phyloP scores from a whole-genome alignment of 1,140 invertebrate genomes.

The Saccostrea echinata region DNA sequence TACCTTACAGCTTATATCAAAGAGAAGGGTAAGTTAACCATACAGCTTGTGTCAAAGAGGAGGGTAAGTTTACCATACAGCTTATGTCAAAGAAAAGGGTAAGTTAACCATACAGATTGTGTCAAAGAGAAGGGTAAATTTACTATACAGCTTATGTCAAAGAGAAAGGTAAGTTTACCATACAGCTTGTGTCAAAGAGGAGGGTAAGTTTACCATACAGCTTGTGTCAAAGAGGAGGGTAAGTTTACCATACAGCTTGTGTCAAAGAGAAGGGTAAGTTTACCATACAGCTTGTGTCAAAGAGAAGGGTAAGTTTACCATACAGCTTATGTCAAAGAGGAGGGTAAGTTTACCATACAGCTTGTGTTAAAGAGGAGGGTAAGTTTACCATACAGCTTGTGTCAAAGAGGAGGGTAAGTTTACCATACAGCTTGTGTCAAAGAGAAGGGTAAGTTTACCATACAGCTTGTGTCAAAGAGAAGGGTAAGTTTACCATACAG shows the following conservation, averaged over 20 bases:
- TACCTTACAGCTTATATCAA: too few species aligned
- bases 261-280: slow-evolving; percentile 89
- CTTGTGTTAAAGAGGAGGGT: slow-evolving; percentile 95
- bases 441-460: too few species aligned
- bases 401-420: slow-evolving; percentile 89
- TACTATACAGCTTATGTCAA: too few species aligned
- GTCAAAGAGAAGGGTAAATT: slow-evolving; percentile 89
- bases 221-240: slow-evolving; percentile 95
- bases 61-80: slow-evolving; percentile 90
- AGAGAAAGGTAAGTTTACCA: too few species aligned
- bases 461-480: too few species aligned
- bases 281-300: too few species aligned
- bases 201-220: slow-evolving; percentile 90
- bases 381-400: slow-evolving; percentile 91
- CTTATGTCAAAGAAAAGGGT: slow-evolving; percentile 95
- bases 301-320: too few species aligned
- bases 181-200: too few species aligned
- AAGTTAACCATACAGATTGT: slow-evolving; percentile 91
- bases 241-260: slow-evolving; percentile 91
- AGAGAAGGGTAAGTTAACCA: too few species aligned
- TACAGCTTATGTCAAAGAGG: too few species aligned
- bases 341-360: slow-evolving; percentile 90
- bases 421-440: too few species aligned
- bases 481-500: slow-evolving; percentile 90
- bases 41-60: too few species aligned